These are phyloP conservation scores for Cyrtorhinus lividipennis DNA, from an alignment of 1,140 invertebrate species.

Conservation along the genomic window DNA sequence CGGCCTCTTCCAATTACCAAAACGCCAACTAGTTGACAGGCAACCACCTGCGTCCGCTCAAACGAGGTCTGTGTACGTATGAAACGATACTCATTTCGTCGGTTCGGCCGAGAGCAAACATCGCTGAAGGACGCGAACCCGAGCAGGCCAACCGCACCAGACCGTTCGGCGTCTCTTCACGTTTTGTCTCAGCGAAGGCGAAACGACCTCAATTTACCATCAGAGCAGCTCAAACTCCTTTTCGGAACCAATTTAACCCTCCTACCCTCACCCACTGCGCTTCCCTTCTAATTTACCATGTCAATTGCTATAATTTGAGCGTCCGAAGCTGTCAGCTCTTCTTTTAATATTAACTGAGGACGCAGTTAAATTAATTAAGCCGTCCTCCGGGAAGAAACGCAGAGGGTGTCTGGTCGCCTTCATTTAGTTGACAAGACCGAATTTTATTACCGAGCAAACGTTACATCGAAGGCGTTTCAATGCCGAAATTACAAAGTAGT, in stretches of 20 bases:
- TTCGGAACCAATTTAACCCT: background rate
- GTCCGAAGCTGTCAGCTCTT: constrained; percentile 4
- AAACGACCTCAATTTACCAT: background rate
- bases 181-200: background rate
- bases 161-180: background rate
- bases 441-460: no score
- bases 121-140: no score
- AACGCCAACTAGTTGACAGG: no score
- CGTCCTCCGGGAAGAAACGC: background rate
- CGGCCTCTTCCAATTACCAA: no score
- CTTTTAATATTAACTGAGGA: constrained; percentile 6
- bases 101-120: no score
- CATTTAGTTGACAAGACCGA: no score
- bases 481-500: no score
- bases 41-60: no score
- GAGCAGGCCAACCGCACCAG: background rate
- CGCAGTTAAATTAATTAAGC: constrained; percentile 6
- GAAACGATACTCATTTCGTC: no score
- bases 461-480: no score
- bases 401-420: no score
- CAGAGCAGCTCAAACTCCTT: background rate
- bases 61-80: no score
- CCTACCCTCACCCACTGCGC: background rate
- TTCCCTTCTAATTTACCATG: constrained; percentile 8
- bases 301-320: constrained; percentile 10